phyloP scores from a whole-genome alignment of 2,888 invertebrate species.

The Flabesymbios commensalis region DNA sequence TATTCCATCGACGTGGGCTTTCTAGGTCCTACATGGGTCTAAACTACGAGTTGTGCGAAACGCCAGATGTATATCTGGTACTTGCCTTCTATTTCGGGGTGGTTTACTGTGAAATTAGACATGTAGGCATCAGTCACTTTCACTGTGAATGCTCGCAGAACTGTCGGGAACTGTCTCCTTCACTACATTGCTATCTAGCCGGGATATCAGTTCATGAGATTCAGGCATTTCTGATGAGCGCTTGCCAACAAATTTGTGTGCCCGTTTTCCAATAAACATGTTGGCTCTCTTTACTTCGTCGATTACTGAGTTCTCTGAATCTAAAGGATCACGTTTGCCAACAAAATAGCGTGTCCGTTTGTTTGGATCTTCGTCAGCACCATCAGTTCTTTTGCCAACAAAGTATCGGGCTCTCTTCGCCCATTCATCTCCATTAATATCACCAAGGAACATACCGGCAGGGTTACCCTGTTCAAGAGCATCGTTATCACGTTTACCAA shows the following conservation, averaged over 20 bases:
- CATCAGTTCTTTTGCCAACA: constrained; percentile 17
- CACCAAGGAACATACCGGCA: constrained; percentile 7
- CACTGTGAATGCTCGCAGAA: too few relatives aligned
- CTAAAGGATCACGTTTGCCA: constrained; percentile 13
- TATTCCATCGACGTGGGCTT: too few relatives aligned
- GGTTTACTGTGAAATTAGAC: too few relatives aligned
- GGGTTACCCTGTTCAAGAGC: neutral
- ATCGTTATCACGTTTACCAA: constrained; percentile 6
- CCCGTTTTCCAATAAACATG: constrained; percentile 25
- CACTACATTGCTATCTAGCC: too few relatives aligned
- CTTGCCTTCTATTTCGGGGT: too few relatives aligned
- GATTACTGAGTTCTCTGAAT: constrained; percentile 3
- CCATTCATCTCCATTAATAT: constrained; percentile 6
- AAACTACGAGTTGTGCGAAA: too few relatives aligned
- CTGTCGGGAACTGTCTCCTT: too few relatives aligned
- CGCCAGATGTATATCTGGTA: too few relatives aligned
- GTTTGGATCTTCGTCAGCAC: neutral
- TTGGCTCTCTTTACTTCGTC: neutral
- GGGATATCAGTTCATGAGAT: too few relatives aligned
- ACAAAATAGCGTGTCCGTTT: constrained; percentile 7
- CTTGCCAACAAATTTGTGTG: constrained; percentile 22
- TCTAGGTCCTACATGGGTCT: too few relatives aligned
- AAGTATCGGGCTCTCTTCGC: constrained; percentile 8
- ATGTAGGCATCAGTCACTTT: too few relatives aligned
- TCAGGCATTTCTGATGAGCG: too few relatives aligned